Evolutionary conservation across 2,888 invertebrate genomes (phyloP).

Genomic region (Mantis religiosa): DNA sequence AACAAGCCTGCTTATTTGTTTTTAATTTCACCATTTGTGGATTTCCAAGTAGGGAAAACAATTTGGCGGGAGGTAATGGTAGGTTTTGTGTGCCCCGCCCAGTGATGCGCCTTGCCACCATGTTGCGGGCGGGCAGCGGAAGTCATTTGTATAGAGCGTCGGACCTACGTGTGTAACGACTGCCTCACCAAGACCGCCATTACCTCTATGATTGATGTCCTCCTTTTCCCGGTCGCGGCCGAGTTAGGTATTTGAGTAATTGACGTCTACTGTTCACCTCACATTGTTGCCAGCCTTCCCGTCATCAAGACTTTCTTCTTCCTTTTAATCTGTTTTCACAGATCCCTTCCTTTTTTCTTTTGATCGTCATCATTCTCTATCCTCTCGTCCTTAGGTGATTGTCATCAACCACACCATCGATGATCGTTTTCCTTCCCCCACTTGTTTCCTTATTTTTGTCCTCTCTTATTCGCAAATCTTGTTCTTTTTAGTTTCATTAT

Average conservation of each 20-base stretch:
- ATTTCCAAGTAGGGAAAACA: not conserved
- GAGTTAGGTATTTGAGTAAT: not conserved
- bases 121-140: conserved; percentile 1
- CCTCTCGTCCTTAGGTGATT: not conserved
- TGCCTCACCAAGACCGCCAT: not conserved
- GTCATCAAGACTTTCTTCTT: not conserved
- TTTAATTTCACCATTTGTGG: not conserved
- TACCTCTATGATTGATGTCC: not conserved
- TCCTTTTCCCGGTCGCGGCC: not conserved
- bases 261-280: not conserved
- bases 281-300: not conserved
- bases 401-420: no score
- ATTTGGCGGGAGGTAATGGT: not conserved
- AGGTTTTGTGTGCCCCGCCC: not conserved
- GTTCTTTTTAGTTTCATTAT: not conserved
- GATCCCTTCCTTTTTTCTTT: not conserved
- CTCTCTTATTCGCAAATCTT: not conserved
- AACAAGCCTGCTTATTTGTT: not conserved
- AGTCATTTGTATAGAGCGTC: conserved; percentile 7
- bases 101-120: not conserved
- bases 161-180: not conserved
- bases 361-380: not conserved
- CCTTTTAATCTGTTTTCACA: not conserved
- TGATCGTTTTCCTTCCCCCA: not conserved
- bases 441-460: not conserved